Base-by-base conservation (phyloP, 1,140 invertebrate genomes). In the Cyrtorhinus lividipennis region DNA sequence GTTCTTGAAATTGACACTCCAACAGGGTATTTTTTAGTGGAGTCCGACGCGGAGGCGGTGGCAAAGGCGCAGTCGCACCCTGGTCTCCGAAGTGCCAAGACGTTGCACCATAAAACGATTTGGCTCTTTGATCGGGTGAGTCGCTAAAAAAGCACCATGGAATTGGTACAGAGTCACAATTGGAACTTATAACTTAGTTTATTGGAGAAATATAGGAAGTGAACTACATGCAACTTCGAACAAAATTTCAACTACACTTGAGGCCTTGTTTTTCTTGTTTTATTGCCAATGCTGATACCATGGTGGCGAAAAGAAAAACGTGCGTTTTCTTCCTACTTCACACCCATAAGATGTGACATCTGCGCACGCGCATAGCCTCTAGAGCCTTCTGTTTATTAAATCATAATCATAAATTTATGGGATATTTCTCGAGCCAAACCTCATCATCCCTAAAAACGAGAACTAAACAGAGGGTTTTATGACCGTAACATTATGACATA, bases 1-100 rank as follows among this genome's bases (percentile, higher is more conserved):
- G 77, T 81, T 0, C 67, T 83, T 38, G 80, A 83, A 68, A 69
- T 83, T 12, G 76, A 80, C 48, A 71, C 80, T 18, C 81, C 81
- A 1, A 77, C 80, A 13, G 81, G 81, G 12, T 83, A 80, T 69
- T 71, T 75, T n/a, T 71, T 79, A 2, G 73, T 77, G 65, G 79
- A 81, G 68, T 73, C 79, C 23, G 78, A 79, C 23, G 74, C 82
- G 10, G 71, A 70, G 24, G 65, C 67, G n/a, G 72, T 80, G 38
- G 69, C 72, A 2, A 63, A 62, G 2, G 66, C 64, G 1, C 62
- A 67, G 26, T 38, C 61, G 24, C 74, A 77, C 63, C 75, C 75
- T 8, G 70, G 70, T 18, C 63, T 76, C 1, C 62, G 67, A 57
- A 72, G 75, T 63, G 71, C 70, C 10, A 65, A 69, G 15, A 71